Evolutionary conservation across 1,140 invertebrate species (phyloP).

Genomic region (Eciton burchellii): DNA sequence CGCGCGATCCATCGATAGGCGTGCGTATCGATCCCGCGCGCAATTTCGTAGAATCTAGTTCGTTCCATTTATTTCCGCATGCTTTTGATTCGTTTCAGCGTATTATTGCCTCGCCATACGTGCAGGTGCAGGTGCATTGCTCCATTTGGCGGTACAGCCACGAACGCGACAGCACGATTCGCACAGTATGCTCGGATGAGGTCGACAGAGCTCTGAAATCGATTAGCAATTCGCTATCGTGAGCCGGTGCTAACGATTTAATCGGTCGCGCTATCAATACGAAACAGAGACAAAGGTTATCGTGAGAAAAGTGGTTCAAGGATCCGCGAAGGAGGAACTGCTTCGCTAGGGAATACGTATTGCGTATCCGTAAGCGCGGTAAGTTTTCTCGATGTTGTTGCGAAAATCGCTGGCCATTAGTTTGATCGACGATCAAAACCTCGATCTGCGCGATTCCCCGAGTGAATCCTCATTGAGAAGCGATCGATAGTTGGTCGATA

Average conservation of each 20-base stretch:
- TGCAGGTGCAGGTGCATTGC: constrained; percentile 4
- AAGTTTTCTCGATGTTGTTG: neutral
- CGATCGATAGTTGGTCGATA: too few species aligned
- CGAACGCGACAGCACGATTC: neutral
- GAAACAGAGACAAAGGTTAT: neutral
- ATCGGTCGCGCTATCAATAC: constrained; percentile 4
- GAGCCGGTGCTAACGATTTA: constrained; percentile 7
- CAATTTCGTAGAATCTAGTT: constrained; percentile 35
- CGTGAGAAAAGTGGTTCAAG: neutral
- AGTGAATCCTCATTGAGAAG: neutral
- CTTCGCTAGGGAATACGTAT: constrained; percentile 2
- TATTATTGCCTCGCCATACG: constrained; percentile 7
- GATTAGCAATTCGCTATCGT: constrained; percentile 38
- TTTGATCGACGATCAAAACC: neutral
- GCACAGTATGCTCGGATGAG: neutral
- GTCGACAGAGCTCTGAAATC: constrained; percentile 8
- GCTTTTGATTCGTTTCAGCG: constrained; percentile 28
- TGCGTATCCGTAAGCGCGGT: constrained; percentile 3
- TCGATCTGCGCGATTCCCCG: neutral
- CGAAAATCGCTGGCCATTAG: neutral
- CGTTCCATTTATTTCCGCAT: constrained; percentile 16
- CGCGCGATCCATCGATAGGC: too few species aligned
- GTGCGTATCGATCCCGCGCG: too few species aligned
- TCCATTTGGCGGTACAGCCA: neutral
- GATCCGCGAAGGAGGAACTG: neutral